phyloP scores from a whole-genome alignment of 2,113 vertebrate species.

The Rhinoderma darwinii region DNA sequence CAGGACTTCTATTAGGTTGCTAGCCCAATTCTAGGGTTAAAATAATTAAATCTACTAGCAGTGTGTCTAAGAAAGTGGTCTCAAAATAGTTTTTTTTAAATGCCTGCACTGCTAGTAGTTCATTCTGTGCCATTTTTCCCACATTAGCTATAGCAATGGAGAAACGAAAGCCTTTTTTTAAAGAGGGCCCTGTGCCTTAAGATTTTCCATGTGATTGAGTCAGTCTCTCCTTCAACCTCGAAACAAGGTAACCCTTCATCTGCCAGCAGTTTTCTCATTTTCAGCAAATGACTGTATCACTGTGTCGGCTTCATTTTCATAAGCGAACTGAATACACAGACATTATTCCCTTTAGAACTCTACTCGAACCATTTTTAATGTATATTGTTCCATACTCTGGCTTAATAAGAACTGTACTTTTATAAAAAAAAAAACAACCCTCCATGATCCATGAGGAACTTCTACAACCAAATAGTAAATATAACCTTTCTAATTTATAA shows the following conservation, averaged over 20 bases:
- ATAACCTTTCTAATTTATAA: neutral
- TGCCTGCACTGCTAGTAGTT: slow-evolving; percentile 10
- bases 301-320: slow-evolving; percentile 51
- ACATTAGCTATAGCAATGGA: slow-evolving; percentile 33
- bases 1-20: neutral
- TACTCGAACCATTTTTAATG: slow-evolving; percentile 40
- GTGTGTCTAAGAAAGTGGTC: neutral
- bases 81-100: neutral
- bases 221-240: slow-evolving; percentile 51
- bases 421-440: slow-evolving; percentile 10
- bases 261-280: slow-evolving; percentile 58
- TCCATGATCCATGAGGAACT: neutral
- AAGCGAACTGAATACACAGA: slow-evolving; percentile 35
- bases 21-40: neutral
- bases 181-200: slow-evolving; percentile 54
- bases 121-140: slow-evolving; percentile 39
- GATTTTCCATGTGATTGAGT: slow-evolving; percentile 57
- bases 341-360: slow-evolving; percentile 36
- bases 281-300: slow-evolving; percentile 54
- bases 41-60: slow-evolving; percentile 14
- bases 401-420: slow-evolving; percentile 37
- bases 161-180: slow-evolving; percentile 43
- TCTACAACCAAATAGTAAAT: neutral
- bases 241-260: slow-evolving; percentile 59
- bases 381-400: slow-evolving; percentile 49